A percentile compares a stretch with the other conserved stretches of the same genome.
phyloP scores from a whole-genome alignment of 2,797 vertebrate species.

The Eulemur albifrons region DNA sequence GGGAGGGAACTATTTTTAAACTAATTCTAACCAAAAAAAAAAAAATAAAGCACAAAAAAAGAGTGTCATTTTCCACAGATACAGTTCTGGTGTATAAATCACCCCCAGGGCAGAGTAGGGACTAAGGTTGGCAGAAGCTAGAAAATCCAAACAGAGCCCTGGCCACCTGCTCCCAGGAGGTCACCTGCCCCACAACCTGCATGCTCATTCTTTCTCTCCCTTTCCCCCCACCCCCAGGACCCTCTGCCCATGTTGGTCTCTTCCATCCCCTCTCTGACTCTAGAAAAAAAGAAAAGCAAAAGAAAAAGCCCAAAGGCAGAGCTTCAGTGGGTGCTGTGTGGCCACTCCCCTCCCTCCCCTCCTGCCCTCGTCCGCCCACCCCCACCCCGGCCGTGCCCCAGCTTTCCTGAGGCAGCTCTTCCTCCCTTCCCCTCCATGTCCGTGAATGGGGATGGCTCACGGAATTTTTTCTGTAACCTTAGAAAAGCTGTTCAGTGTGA shows the following conservation, averaged over 20 bases:
- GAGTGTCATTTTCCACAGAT: slow-evolving; percentile 43
- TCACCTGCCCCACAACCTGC: background rate
- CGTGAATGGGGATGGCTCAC: background rate
- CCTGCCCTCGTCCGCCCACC: background rate
- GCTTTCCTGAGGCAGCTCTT: background rate
- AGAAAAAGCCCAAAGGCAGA: background rate
- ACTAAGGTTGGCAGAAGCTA: background rate
- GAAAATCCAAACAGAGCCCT: background rate
- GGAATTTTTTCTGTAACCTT: background rate
- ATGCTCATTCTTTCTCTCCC: background rate
- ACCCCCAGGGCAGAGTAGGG: background rate
- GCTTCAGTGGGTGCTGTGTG: background rate
- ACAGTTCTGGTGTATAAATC: slow-evolving; percentile 56
- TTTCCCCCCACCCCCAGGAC: background rate
- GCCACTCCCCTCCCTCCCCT: background rate
- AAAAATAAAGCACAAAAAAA: background rate
- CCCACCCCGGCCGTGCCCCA: too few relatives aligned
- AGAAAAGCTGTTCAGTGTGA: background rate
- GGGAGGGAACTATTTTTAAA: slow-evolving; percentile 60
- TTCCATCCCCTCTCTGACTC: background rate
- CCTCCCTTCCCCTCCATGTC: background rate
- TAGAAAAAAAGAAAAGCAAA: accelerated
- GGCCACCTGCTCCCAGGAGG: background rate
- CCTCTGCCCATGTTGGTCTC: background rate
- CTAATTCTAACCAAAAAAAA: slow-evolving; percentile 8